phyloP scores from a whole-genome alignment of 2,888 invertebrate species.

The Pammene aurita region DNA sequence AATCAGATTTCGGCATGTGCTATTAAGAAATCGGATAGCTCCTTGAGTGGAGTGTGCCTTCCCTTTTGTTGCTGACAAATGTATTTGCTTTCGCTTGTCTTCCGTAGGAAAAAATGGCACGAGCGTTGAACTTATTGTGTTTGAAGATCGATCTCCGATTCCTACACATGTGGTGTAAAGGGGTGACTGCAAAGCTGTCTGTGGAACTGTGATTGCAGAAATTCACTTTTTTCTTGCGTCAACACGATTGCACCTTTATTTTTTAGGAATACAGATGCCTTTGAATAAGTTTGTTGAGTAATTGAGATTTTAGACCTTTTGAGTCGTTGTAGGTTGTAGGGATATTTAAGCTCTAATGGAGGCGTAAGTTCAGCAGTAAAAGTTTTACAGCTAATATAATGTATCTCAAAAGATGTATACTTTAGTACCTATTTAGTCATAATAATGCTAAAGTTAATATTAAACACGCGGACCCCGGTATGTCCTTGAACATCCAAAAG shows the following conservation, averaged over 20 bases:
- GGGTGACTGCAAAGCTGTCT: constrained; percentile 36
- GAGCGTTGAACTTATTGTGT: constrained; percentile 57
- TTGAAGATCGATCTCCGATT: constrained; percentile 24
- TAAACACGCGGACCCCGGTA: too few relatives aligned
- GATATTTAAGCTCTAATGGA: background rate
- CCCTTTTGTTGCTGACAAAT: constrained; percentile 73
- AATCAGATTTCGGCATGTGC: constrained; percentile 83
- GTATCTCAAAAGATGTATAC: too few relatives aligned
- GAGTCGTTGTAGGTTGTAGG: background rate
- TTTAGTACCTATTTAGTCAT: too few relatives aligned
- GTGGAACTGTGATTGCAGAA: constrained; percentile 21
- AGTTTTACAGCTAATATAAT: too few relatives aligned
- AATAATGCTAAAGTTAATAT: too few relatives aligned
- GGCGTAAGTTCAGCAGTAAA: too few relatives aligned
- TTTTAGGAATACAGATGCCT: background rate
- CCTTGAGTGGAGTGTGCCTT: constrained; percentile 77
- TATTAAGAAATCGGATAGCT: constrained; percentile 76
- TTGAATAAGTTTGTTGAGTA: background rate
- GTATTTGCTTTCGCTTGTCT: constrained; percentile 76
- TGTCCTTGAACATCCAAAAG: too few relatives aligned
- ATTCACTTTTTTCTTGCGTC: constrained; percentile 34
- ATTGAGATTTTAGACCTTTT: background rate
- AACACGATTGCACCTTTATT: constrained; percentile 30
- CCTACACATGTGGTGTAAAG: constrained; percentile 23
- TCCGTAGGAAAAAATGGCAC: constrained; percentile 78